Evolutionary conservation across 2,113 vertebrate species (phyloP).

Genomic region (Pungitius pungitius): DNA sequence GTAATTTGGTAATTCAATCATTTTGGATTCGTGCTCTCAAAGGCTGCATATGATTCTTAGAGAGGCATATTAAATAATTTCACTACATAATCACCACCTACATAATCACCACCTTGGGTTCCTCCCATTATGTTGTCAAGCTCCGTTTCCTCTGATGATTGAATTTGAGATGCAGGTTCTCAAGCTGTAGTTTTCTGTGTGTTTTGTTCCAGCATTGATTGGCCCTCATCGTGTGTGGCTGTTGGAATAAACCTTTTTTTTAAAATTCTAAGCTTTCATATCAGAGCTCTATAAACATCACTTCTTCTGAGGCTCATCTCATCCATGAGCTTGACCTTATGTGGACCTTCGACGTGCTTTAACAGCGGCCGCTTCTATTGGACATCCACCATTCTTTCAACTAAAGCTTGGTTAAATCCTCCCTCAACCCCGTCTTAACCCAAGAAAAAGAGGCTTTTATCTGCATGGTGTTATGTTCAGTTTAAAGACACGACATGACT

Average conservation of each 20-base stretch:
- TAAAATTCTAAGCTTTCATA: neutral
- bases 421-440: neutral
- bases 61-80: conserved; percentile 53
- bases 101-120: conserved; percentile 58
- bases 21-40: conserved; percentile 23
- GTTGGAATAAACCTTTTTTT: neutral
- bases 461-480: neutral
- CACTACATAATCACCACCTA: conserved; percentile 53
- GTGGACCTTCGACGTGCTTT: neutral
- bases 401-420: neutral
- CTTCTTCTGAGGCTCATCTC: neutral
- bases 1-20: conserved; percentile 31
- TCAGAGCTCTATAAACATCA: neutral
- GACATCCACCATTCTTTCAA: neutral
- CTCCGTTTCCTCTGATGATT: conserved; percentile 65
- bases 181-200: conserved; percentile 33
- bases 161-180: conserved; percentile 40
- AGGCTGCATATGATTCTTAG: conserved; percentile 45
- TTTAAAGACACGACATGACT: neutral
- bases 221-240: neutral
- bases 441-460: neutral
- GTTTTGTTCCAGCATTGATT: conserved; percentile 10
- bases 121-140: conserved; percentile 45
- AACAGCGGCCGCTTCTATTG: neutral
- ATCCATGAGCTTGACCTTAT: neutral